These are phyloP conservation scores for Tetraodon nigroviridis DNA, from an alignment of 2,113 vertebrate genomes.

Conservation along the genomic window DNA sequence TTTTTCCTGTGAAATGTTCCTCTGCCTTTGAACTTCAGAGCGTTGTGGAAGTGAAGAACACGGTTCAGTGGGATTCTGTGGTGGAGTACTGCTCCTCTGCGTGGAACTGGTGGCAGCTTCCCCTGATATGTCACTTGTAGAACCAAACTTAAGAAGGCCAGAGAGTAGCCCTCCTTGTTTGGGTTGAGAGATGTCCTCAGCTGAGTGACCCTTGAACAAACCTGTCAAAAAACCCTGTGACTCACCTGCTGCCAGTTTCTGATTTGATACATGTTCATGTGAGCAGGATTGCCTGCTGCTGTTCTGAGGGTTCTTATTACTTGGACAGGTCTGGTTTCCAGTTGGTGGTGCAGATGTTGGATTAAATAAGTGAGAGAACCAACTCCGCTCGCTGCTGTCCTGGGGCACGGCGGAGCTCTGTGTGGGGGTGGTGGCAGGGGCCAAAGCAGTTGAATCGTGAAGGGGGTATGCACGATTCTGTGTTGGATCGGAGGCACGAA, in stretches of 20 bases:
- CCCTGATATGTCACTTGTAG: slow-evolving; percentile 49
- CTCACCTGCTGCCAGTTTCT: slow-evolving; percentile 29
- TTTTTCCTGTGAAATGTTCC: slow-evolving; percentile 8
- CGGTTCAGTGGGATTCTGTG: slow-evolving; percentile 20
- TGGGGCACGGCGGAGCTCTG: slow-evolving; percentile 27
- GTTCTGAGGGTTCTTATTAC: slow-evolving; percentile 33
- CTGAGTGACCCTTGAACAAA: slow-evolving; percentile 60
- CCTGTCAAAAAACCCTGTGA: slow-evolving; percentile 61
- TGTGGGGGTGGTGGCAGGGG: slow-evolving; percentile 1
- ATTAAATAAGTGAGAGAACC: slow-evolving; percentile 71
- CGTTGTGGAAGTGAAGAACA: slow-evolving; percentile 24
- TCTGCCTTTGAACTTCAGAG: slow-evolving; percentile 34
- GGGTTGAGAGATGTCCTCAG: slow-evolving; percentile 45
- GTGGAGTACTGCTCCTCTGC: slow-evolving; percentile 33
- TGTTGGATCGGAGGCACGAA: slow-evolving; percentile 29
- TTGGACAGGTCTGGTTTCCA: slow-evolving; percentile 37
- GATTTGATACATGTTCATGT: slow-evolving; percentile 32
- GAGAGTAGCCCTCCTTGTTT: slow-evolving; percentile 71
- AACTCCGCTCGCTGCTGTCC: slow-evolving; percentile 60
- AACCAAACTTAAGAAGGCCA: slow-evolving; percentile 65
- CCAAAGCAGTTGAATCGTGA: slow-evolving; percentile 16
- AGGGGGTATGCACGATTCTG: slow-evolving; percentile 36
- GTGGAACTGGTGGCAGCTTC: slow-evolving; percentile 7
- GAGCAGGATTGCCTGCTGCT: slow-evolving; percentile 13
- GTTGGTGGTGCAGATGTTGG: slow-evolving; percentile 18